Conservation (phyloP, 37 sponge, comb jelly and placozoan genomes). For the Ianthella basta region DNA sequence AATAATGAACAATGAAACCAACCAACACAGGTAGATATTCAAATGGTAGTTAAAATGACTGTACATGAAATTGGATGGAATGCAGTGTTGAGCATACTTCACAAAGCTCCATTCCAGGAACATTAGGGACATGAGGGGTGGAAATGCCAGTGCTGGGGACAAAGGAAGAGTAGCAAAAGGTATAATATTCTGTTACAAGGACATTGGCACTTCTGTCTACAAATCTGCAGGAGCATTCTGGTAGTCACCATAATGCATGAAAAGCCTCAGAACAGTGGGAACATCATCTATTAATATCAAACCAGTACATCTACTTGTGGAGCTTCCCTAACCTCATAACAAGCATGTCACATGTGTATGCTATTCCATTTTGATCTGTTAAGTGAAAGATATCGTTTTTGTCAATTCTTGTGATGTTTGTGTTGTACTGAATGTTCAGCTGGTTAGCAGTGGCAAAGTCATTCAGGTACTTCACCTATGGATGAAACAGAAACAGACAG, state of each 20-base stretch:
- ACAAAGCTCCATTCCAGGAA: slow-evolving; percentile 62
- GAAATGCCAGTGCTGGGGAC: slow-evolving; percentile 71
- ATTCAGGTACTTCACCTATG: slow-evolving; percentile 74
- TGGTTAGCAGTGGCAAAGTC: slow-evolving; percentile 79
- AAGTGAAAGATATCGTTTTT: slow-evolving; percentile 46
- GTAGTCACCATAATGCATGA: too few relatives aligned
- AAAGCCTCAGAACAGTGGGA: too few relatives aligned
- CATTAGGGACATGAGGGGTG: slow-evolving; percentile 65
- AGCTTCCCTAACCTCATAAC: slow-evolving; percentile 78
- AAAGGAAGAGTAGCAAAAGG: neutral
- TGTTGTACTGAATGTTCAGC: slow-evolving; percentile 82
- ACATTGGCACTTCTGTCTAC: neutral
- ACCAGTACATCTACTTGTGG: neutral
- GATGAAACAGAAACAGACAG: neutral
- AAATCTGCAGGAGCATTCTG: neutral
- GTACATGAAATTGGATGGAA: neutral
- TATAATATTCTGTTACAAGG: neutral
- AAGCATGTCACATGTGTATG: slow-evolving; percentile 59
- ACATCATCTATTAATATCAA: too few relatives aligned
- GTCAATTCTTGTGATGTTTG: slow-evolving; percentile 67
- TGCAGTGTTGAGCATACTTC: slow-evolving; percentile 39
- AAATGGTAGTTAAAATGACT: neutral
- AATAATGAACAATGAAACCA: neutral
- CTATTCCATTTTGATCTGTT: slow-evolving; percentile 43
- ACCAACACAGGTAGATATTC: neutral